These are phyloP conservation scores for Nymphalis urticae DNA, from an alignment of 2,888 invertebrate genomes.

Conservation along the genomic window DNA sequence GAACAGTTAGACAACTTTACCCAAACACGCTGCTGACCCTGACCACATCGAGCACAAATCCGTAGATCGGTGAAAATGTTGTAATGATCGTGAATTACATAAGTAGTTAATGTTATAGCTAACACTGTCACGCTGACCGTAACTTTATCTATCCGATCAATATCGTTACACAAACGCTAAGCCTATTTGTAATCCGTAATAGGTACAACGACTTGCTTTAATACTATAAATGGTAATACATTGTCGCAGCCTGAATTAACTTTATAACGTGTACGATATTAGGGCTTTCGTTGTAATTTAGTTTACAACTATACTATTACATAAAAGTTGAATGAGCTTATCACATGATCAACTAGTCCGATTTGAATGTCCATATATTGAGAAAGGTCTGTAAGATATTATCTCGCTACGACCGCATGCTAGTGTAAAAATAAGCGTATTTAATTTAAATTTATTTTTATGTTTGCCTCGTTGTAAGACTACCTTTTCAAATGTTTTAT, in stretches of 20 bases:
- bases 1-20: slow-evolving; percentile 32
- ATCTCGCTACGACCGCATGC: too few species aligned
- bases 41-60: slow-evolving; percentile 30
- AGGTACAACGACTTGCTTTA: slow-evolving; percentile 30
- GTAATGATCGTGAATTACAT: slow-evolving; percentile 35
- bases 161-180: slow-evolving; percentile 26
- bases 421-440: too few species aligned
- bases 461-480: not conserved
- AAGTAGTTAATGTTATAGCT: slow-evolving; percentile 26
- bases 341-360: not conserved
- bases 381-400: too few species aligned
- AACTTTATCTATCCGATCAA: slow-evolving; percentile 28
- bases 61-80: slow-evolving; percentile 32
- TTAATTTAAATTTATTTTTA: not conserved
- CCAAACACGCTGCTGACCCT: slow-evolving; percentile 33
- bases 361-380: not conserved
- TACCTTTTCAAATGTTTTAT: not conserved
- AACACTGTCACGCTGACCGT: slow-evolving; percentile 25
- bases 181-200: slow-evolving; percentile 31
- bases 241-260: slow-evolving; percentile 19
- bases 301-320: not conserved
- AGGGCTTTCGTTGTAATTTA: slow-evolving; percentile 8
- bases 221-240: slow-evolving; percentile 36
- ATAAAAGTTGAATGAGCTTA: not conserved
- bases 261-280: not conserved